These are phyloP conservation scores for Morinoia aosen DNA, from an alignment of 2,888 invertebrate genomes.

Conservation along the genomic window DNA sequence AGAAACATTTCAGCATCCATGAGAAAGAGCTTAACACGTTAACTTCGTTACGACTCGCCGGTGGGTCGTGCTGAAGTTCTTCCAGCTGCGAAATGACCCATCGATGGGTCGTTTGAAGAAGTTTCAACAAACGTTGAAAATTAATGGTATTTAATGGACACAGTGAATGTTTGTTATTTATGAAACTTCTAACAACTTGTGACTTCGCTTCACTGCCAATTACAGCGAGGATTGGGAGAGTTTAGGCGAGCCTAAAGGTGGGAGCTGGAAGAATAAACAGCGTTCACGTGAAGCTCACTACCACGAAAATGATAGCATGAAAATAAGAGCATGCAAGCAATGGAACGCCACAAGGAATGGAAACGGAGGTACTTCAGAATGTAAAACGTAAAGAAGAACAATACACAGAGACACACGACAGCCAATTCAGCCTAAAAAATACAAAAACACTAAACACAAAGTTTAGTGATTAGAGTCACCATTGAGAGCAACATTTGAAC, in stretches of 20 bases:
- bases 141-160: no score
- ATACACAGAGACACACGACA: not conserved
- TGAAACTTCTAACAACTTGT: no score
- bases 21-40: not conserved
- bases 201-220: not conserved
- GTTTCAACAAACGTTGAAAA: no score
- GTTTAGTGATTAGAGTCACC: no score
- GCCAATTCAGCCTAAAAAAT: not conserved
- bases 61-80: no score
- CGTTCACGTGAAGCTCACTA: not conserved
- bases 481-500: not conserved
- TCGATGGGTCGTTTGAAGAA: no score
- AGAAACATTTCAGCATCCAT: not conserved
- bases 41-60: no score
- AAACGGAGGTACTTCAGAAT: not conserved
- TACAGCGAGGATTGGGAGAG: not conserved
- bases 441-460: no score
- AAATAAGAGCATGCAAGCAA: not conserved
- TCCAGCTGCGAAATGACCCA: no score
- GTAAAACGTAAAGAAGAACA: not conserved
- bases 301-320: not conserved
- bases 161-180: no score
- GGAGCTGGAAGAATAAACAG: not conserved
- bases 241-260: not conserved
- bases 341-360: not conserved